Evolutionary conservation across 1,140 invertebrate genomes (phyloP).

Genomic region (Trichomalopsis sarcophagae): DNA sequence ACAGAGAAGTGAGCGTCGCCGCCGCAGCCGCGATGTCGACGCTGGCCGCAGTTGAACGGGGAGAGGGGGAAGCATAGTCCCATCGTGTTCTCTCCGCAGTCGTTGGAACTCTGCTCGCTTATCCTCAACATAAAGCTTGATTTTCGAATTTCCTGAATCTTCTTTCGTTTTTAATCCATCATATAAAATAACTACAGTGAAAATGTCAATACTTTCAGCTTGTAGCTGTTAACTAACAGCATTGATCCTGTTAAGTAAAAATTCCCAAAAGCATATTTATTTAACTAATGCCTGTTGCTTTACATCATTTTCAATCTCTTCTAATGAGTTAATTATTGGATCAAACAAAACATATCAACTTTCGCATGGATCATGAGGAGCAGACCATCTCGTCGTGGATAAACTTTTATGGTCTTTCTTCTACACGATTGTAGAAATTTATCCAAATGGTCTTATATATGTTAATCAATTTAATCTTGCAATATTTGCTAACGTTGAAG

Average conservation of each 20-base stretch:
- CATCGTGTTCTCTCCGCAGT: too few species aligned
- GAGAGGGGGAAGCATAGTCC: too few species aligned
- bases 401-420: background rate
- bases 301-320: too few species aligned
- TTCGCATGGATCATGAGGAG: conserved; percentile 1
- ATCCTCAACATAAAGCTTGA: too few species aligned
- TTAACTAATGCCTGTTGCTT: too few species aligned
- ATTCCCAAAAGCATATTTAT: conserved; percentile 15
- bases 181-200: conserved; percentile 2
- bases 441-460: background rate
- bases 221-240: conserved; percentile 11
- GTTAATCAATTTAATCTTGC: background rate
- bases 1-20: too few species aligned
- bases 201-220: conserved; percentile 3
- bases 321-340: too few species aligned
- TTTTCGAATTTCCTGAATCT: background rate
- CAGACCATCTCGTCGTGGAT: background rate
- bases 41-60: too few species aligned
- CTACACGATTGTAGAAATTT: background rate
- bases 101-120: too few species aligned
- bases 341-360: conserved; percentile 7
- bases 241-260: background rate
- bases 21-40: too few species aligned
- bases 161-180: conserved; percentile 1
- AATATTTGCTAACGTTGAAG: background rate